Evolutionary conservation across 2,113 vertebrate species (phyloP).

Genomic region (Dendropsophus ebraccatus): DNA sequence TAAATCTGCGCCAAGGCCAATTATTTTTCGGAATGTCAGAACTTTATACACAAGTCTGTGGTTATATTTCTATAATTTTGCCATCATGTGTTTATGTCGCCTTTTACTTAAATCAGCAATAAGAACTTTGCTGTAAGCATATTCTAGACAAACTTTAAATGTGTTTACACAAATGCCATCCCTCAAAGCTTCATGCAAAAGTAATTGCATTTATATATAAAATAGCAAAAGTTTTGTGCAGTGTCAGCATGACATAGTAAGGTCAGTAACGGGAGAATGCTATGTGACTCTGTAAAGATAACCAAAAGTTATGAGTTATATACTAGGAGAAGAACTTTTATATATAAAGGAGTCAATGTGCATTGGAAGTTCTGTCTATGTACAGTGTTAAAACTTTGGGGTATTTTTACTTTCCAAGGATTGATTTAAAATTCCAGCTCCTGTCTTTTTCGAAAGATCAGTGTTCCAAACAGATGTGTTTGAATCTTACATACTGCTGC

Average conservation of each 20-base stretch:
- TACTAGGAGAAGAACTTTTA: neutral
- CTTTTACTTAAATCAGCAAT: slow-evolving; percentile 33
- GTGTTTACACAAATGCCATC: slow-evolving; percentile 26
- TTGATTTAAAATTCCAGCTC: too few species aligned
- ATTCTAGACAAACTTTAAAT: neutral
- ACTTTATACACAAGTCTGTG: neutral
- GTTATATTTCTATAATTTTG: slow-evolving; percentile 15
- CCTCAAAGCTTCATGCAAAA: neutral
- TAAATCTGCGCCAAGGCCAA: neutral
- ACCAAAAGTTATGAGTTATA: neutral
- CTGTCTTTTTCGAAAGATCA: too few species aligned
- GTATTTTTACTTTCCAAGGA: too few species aligned
- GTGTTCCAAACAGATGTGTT: too few species aligned
- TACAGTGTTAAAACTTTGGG: neutral
- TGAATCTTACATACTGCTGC: too few species aligned
- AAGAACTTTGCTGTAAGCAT: slow-evolving; percentile 31
- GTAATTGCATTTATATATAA: slow-evolving; percentile 32
- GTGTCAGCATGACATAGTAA: slow-evolving; percentile 32
- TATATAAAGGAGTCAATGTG: neutral
- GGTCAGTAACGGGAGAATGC: slow-evolving; percentile 2
- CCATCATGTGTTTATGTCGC: neutral
- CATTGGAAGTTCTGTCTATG: neutral
- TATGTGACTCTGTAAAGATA: neutral
- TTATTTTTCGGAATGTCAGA: slow-evolving; percentile 30
- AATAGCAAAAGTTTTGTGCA: neutral